Evolutionary conservation across 1,140 invertebrate genomes (phyloP).

Genomic region (Heliothis virescens): DNA sequence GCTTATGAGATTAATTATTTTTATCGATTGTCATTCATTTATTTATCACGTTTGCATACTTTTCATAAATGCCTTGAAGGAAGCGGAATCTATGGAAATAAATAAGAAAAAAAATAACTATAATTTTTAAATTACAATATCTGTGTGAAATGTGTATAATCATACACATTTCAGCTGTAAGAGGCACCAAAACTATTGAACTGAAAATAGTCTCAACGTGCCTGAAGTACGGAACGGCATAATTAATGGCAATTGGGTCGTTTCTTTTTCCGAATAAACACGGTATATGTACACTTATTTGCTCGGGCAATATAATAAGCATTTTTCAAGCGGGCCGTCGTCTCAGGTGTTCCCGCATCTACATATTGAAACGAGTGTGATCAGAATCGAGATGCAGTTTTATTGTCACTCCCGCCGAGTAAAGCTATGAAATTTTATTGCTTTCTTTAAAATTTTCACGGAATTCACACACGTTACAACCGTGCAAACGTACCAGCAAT

Average conservation of each 20-base stretch:
- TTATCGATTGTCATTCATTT: too few relatives aligned
- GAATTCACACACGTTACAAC: constrained; percentile 56
- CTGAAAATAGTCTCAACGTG: constrained; percentile 12
- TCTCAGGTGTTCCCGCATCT: constrained; percentile 80
- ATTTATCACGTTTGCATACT: too few relatives aligned
- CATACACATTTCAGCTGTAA: background rate
- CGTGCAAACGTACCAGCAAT: constrained; percentile 43
- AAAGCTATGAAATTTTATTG: constrained; percentile 82
- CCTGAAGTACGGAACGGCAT: constrained; percentile 1
- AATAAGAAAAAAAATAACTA: background rate
- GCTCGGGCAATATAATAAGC: constrained; percentile 81
- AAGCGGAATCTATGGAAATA: too few relatives aligned
- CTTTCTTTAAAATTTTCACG: constrained; percentile 69
- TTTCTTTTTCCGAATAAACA: constrained; percentile 24
- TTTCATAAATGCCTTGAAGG: too few relatives aligned
- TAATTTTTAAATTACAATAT: background rate
- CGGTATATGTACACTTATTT: constrained; percentile 64
- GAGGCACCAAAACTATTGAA: constrained; percentile 19
- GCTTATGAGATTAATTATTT: too few relatives aligned
- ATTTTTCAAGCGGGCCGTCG: constrained; percentile 77
- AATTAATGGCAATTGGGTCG: constrained; percentile 42
- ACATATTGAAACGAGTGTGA: constrained; percentile 84
- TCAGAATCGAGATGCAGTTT: constrained; percentile 84
- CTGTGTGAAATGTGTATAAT: too few relatives aligned
- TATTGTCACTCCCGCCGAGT: constrained; percentile 79